Conservation (phyloP, 1,140 invertebrate genomes). For the Drosophila busckii region DNA sequence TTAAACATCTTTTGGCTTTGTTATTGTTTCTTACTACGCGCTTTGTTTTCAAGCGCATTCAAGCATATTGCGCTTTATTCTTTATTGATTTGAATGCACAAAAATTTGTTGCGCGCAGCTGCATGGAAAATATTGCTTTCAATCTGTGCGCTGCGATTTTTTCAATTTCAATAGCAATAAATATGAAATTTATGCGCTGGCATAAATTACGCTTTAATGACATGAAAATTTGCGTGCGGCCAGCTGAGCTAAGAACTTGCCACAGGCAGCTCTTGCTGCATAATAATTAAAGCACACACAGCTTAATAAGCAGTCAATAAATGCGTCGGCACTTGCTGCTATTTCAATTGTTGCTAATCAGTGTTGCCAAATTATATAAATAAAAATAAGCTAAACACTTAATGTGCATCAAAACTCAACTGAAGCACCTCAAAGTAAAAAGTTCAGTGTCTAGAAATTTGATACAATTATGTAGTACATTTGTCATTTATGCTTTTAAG, state of each 20-base stretch:
- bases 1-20: conserved; percentile 69
- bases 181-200: conserved; percentile 33
- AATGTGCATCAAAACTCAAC: too few species aligned
- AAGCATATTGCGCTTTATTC: too few species aligned
- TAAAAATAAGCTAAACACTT: too few species aligned
- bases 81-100: conserved; percentile 37
- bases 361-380: conserved; percentile 16
- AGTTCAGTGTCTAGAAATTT: too few species aligned
- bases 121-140: too few species aligned
- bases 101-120: too few species aligned
- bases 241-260: conserved; percentile 13
- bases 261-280: conserved; percentile 47
- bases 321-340: conserved; percentile 50
- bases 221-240: conserved; percentile 34
- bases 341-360: conserved; percentile 44
- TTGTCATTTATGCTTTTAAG: too few species aligned
- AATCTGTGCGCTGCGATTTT: too few species aligned
- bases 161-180: conserved; percentile 11
- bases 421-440: too few species aligned
- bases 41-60: too few species aligned
- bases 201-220: conserved; percentile 62
- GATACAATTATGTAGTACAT: too few species aligned
- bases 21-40: too few species aligned
- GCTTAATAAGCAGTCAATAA: conserved; percentile 68
- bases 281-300: conserved; percentile 61